Conservation (phyloP, 1,140 invertebrate species). For the Leptinotarsa lineolata region DNA sequence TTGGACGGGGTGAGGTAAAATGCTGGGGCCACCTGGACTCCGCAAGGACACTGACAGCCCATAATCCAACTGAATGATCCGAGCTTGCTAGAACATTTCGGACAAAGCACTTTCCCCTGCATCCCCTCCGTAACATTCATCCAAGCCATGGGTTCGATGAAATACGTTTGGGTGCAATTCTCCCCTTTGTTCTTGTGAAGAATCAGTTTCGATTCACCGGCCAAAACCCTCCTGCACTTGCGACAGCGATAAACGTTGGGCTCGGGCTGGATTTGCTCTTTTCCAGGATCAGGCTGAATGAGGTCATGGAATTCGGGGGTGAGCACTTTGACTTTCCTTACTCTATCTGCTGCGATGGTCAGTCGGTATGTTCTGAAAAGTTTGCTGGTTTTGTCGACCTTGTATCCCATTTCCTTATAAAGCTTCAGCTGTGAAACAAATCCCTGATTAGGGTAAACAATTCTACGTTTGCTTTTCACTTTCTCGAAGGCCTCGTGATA, state of each 20-base stretch:
- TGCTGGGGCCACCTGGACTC: constrained; percentile 79
- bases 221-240: constrained; percentile 77
- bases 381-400: constrained; percentile 69
- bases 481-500: constrained; percentile 71
- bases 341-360: constrained; percentile 76
- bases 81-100: constrained; percentile 78
- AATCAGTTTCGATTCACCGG: constrained; percentile 76
- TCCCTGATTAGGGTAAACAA: constrained; percentile 54
- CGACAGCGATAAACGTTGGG: constrained; percentile 80
- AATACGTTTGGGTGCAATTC: constrained; percentile 72
- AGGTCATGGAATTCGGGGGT: constrained; percentile 76
- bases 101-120: constrained; percentile 81
- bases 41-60: constrained; percentile 82
- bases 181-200: constrained; percentile 63
- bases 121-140: constrained; percentile 74
- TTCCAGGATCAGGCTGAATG: constrained; percentile 78
- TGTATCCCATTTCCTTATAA: constrained; percentile 76
- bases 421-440: constrained; percentile 77
- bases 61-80: constrained; percentile 85
- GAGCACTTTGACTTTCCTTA: constrained; percentile 81
- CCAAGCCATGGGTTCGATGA: constrained; percentile 82
- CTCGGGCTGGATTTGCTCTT: constrained; percentile 74
- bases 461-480: constrained; percentile 45
- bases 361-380: constrained; percentile 79
- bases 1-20: constrained; percentile 86